Base-by-base conservation (phyloP, 2,888 invertebrate species). In the Andricus quercusramuli region DNA sequence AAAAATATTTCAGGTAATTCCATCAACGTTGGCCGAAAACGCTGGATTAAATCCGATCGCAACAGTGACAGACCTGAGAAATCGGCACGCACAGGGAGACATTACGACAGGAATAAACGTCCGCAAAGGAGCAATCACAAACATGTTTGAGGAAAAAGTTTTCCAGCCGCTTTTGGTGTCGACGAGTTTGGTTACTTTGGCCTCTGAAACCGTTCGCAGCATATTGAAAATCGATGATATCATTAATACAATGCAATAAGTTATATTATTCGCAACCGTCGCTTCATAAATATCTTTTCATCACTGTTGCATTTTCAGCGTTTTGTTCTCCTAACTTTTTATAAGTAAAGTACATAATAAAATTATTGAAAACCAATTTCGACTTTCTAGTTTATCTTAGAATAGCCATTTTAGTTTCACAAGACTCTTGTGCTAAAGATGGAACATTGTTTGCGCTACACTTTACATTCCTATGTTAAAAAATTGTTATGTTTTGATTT, bases 161-260 rank as follows among this genome's bases (percentile, higher is more conserved):
- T 96, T 99, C 81, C 99, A 99, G 93, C 99, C 99, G 68, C 94
- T 99, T 87, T 95, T 99, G 90, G 99, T 99, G 78, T 98, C 98
- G 80, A 96, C 96, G 77, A 98, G 98, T 87, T 98, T 99, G 76
- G 96, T 99, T 86, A 97, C 96, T 79, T 95, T 99, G 88, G 97
- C 99, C 84, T 97, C 99, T 0, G 99, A 99, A 94, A 99, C 99
- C 77, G 98, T 99, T 83, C 96, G 99, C 89, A 98, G 98, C 89
- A 99, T 99, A 93, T 95, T 99, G 91, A 99, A 99, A 94, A 99
- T 99, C 90, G 99, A 99, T 93, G 99, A 99, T 93, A 99, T 99
- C 93, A 98, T 99, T 90, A 96, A 96, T 94, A 91, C 92, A 1
- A 89, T 88, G 80, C 89, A 92, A 78, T 92, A 90, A 90, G 17